These are phyloP conservation scores for Hirundichthys speculiger DNA, from an alignment of 2,113 vertebrate species.

Conservation along the genomic window DNA sequence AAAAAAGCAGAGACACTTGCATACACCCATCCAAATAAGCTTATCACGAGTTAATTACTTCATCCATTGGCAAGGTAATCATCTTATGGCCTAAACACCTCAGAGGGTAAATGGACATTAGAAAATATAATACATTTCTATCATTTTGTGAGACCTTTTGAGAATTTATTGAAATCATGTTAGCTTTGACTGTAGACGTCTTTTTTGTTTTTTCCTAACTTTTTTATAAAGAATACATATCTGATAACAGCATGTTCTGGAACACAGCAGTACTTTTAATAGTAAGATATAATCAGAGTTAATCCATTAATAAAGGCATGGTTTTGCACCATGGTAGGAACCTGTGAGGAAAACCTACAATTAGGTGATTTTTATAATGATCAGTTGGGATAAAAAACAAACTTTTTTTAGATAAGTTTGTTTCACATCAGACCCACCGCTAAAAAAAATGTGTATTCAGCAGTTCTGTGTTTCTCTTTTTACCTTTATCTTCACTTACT, in stretches of 20 bases:
- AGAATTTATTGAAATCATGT: background rate
- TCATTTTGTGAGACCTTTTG: background rate
- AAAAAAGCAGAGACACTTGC: constrained; percentile 1
- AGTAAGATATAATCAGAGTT: too few relatives aligned
- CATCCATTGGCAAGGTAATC: constrained; percentile 7
- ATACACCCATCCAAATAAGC: constrained; percentile 16
- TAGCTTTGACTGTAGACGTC: too few relatives aligned
- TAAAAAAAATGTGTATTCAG: background rate
- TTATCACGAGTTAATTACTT: constrained; percentile 21
- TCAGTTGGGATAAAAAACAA: background rate
- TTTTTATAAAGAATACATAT: too few relatives aligned
- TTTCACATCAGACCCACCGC: background rate
- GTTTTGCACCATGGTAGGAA: background rate
- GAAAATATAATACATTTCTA: background rate
- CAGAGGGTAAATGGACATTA: background rate
- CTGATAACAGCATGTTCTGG: too few relatives aligned
- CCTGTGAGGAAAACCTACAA: constrained; percentile 1
- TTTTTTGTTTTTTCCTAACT: too few relatives aligned
- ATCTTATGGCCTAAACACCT: constrained; percentile 9
- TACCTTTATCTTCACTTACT: constrained; percentile 35
- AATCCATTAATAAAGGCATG: too few relatives aligned
- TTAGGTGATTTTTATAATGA: background rate
- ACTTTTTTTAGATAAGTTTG: background rate
- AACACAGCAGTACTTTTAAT: too few relatives aligned
- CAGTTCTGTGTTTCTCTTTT: constrained; percentile 20